These are phyloP conservation scores for Malthinus flaveolus DNA, from an alignment of 2,888 invertebrate species.

Conservation along the genomic window DNA sequence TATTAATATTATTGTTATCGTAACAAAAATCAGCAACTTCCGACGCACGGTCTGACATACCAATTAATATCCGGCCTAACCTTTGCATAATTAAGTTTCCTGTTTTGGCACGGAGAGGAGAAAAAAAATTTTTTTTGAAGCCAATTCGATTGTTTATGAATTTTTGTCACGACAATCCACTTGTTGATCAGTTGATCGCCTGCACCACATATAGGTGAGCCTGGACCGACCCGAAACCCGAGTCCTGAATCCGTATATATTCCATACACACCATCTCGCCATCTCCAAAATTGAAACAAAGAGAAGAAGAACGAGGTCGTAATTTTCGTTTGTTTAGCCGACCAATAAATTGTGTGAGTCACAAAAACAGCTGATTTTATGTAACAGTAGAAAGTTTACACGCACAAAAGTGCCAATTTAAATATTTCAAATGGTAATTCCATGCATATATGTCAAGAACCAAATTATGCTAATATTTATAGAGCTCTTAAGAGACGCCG, in stretches of 20 bases:
- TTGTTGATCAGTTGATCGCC: neutral
- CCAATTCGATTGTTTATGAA: neutral
- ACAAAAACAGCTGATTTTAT: constrained; percentile 11
- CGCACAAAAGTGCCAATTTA: constrained; percentile 1
- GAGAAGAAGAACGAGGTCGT: constrained; percentile 2
- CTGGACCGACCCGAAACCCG: neutral
- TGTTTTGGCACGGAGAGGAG: no score
- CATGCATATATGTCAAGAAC: constrained; percentile 7
- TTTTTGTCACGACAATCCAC: constrained; percentile 2
- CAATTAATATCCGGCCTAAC: no score
- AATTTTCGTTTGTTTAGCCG: neutral
- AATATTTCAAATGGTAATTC: constrained; percentile 3
- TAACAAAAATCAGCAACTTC: no score
- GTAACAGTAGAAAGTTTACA: constrained; percentile 9
- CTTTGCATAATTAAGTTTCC: no score
- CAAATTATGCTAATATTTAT: neutral
- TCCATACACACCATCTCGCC: neutral
- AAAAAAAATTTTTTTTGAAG: no score
- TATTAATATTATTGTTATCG: no score
- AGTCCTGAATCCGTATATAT: no score
- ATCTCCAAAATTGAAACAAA: neutral
- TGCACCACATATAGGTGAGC: no score
- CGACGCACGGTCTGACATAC: no score
- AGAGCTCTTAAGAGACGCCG: neutral
- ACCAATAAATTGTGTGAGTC: neutral